A percentile compares a stretch with the other conserved stretches of the same genome.
phyloP scores from a whole-genome alignment of 2,888 invertebrate species.

The Caenorhabditis imperialis region DNA sequence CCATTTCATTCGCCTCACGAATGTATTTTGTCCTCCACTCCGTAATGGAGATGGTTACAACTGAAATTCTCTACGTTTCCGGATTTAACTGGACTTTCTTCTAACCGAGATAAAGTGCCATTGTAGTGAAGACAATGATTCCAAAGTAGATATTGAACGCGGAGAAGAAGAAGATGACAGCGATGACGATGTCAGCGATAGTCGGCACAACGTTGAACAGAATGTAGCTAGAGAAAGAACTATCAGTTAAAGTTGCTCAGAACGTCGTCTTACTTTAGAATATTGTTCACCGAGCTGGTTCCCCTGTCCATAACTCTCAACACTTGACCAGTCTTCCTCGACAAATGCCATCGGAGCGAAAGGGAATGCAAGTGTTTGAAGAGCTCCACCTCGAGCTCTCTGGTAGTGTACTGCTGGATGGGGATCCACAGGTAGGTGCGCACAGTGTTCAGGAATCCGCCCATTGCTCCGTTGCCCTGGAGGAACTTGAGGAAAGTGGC shows the following conservation, averaged over 20 bases:
- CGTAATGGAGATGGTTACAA: slow-evolving; percentile 89
- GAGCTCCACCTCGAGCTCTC: slow-evolving; percentile 85
- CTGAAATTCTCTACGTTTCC: no score
- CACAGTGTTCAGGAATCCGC: slow-evolving; percentile 90
- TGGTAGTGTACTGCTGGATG: slow-evolving; percentile 94
- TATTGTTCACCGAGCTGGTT: slow-evolving; percentile 93
- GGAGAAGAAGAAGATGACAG: slow-evolving; percentile 89
- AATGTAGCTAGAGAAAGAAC: slow-evolving; percentile 73
- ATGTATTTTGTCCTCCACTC: slow-evolving; percentile 98
- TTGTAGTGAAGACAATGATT: slow-evolving; percentile 92
- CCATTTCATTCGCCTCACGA: slow-evolving; percentile 92
- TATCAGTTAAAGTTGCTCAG: background rate
- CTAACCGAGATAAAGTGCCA: slow-evolving; percentile 92
- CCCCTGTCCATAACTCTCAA: slow-evolving; percentile 96
- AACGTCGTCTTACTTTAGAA: slow-evolving; percentile 83
- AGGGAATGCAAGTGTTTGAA: slow-evolving; percentile 80
- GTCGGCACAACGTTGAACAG: slow-evolving; percentile 92
- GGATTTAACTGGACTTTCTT: no score
- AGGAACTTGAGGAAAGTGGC: slow-evolving; percentile 92
- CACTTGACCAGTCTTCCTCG: slow-evolving; percentile 96
- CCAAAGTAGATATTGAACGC: slow-evolving; percentile 95
- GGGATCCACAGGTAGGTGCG: slow-evolving; percentile 94
- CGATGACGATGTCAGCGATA: slow-evolving; percentile 91
- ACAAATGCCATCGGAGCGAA: slow-evolving; percentile 93
- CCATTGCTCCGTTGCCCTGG: slow-evolving; percentile 88